These are phyloP conservation scores for Cryptotis parvus DNA, from an alignment of 2,113 vertebrate species.

Conservation along the genomic window DNA sequence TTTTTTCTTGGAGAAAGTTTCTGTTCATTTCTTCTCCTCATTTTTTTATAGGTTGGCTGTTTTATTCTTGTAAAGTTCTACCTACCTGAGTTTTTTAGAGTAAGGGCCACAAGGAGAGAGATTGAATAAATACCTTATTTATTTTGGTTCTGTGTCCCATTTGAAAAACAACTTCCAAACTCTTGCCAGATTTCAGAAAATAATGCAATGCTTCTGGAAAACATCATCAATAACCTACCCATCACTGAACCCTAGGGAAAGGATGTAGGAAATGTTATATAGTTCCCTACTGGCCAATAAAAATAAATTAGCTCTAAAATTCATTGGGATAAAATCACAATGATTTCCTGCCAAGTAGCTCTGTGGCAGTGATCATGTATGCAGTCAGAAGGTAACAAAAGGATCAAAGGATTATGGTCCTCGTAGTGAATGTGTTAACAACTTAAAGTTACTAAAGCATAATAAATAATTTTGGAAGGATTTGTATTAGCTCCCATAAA, in stretches of 20 bases:
- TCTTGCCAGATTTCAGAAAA: neutral
- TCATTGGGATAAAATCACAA: slow-evolving; percentile 24
- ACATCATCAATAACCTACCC: neutral
- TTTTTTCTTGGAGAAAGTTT: too few relatives aligned
- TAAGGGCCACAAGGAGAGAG: neutral
- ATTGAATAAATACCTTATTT: neutral
- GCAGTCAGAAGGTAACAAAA: slow-evolving; percentile 44
- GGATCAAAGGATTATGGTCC: neutral
- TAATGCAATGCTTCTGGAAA: slow-evolving; percentile 6
- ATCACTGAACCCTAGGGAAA: neutral
- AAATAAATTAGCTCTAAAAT: slow-evolving; percentile 51
- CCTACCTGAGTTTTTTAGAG: neutral
- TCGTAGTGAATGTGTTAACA: slow-evolving; percentile 42
- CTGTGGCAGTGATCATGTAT: neutral
- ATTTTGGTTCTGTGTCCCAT: neutral
- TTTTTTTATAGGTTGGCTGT: too few relatives aligned
- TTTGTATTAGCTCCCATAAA: slow-evolving; percentile 49
- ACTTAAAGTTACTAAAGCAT: neutral
- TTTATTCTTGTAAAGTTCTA: too few relatives aligned
- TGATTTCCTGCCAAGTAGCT: slow-evolving; percentile 47
- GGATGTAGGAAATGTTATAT: neutral
- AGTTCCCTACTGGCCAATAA: slow-evolving; percentile 7
- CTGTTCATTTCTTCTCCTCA: too few relatives aligned
- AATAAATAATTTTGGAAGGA: slow-evolving; percentile 10
- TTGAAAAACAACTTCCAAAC: neutral